These are phyloP conservation scores for Idaea dimidiata DNA, from an alignment of 2,888 invertebrate genomes.

Conservation along the genomic window DNA sequence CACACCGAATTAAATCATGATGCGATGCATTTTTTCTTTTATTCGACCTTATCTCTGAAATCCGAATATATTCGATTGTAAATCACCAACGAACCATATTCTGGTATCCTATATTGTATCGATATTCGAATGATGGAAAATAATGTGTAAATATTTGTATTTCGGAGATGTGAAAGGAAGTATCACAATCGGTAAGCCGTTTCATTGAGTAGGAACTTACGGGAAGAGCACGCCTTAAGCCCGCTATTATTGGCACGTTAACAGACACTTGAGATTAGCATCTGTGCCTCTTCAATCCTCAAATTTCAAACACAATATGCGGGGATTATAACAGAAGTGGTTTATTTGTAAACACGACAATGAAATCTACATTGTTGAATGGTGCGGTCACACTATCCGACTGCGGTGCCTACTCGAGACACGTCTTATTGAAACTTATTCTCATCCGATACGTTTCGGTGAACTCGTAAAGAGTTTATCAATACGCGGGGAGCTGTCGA, in stretches of 20 bases:
- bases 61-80: conserved; percentile 10
- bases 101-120: conserved; percentile 19
- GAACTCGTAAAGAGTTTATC: conserved; percentile 59
- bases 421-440: conserved; percentile 69
- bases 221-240: conserved; percentile 64
- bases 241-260: conserved; percentile 73
- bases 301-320: conserved; percentile 68
- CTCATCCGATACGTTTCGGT: conserved; percentile 66
- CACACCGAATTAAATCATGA: conserved; percentile 28
- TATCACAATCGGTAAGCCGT: conserved; percentile 54
- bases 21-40: conserved; percentile 22
- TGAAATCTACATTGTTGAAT: conserved; percentile 62
- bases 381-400: conserved; percentile 60
- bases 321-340: conserved; percentile 74
- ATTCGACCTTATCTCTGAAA: conserved; percentile 7
- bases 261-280: conserved; percentile 81
- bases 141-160: conserved; percentile 28
- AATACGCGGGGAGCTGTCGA: conserved; percentile 41
- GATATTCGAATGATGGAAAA: conserved; percentile 27
- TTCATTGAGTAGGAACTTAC: conserved; percentile 55
- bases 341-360: conserved; percentile 80
- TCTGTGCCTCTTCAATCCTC: conserved; percentile 72
- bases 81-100: conserved; percentile 22
- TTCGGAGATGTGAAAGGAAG: conserved; percentile 52
- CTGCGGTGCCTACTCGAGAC: conserved; percentile 57